phyloP scores from a whole-genome alignment of 2,888 invertebrate genomes.

The Marasmarcha lunaedactyla region DNA sequence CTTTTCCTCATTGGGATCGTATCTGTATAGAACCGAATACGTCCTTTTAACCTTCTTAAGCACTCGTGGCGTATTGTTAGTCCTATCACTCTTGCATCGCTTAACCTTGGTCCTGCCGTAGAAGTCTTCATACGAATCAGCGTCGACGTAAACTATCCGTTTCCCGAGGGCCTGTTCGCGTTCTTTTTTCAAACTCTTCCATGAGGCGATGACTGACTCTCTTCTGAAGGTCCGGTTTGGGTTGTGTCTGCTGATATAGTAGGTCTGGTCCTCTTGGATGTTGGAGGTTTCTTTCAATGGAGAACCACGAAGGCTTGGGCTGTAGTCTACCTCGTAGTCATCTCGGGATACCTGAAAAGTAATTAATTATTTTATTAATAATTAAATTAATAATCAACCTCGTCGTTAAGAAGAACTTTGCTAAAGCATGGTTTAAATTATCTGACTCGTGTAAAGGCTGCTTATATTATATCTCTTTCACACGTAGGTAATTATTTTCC shows the following conservation, averaged over 20 bases:
- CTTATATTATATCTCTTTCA: constrained; percentile 24
- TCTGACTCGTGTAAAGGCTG: constrained; percentile 33
- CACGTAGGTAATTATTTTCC: constrained; percentile 33
- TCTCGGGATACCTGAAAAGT: constrained; percentile 59
- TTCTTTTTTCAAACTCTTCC: constrained; percentile 63
- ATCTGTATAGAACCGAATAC: constrained; percentile 57
- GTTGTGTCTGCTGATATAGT: constrained; percentile 60
- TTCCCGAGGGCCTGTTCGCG: constrained; percentile 59
- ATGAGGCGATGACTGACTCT: constrained; percentile 63
- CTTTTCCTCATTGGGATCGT: constrained; percentile 54
- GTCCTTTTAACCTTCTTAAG: constrained; percentile 58
- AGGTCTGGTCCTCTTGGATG: constrained; percentile 49
- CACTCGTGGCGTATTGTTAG: constrained; percentile 30
- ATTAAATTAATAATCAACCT: constrained; percentile 3
- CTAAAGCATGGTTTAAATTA: constrained; percentile 27
- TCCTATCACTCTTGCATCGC: constrained; percentile 58
- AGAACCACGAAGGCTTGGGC: constrained; percentile 50
- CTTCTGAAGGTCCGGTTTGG: constrained; percentile 62
- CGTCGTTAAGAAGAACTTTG: constrained; percentile 6
- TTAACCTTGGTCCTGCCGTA: constrained; percentile 59
- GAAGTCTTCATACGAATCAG: constrained; percentile 52
- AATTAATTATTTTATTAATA: constrained; percentile 21
- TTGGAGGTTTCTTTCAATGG: constrained; percentile 60
- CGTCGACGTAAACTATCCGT: constrained; percentile 50
- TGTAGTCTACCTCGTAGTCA: constrained; percentile 57